A percentile compares a stretch with the other conserved stretches of the same genome.
Conservation (phyloP, 2,888 invertebrate species). For the Tinea pellionella region DNA sequence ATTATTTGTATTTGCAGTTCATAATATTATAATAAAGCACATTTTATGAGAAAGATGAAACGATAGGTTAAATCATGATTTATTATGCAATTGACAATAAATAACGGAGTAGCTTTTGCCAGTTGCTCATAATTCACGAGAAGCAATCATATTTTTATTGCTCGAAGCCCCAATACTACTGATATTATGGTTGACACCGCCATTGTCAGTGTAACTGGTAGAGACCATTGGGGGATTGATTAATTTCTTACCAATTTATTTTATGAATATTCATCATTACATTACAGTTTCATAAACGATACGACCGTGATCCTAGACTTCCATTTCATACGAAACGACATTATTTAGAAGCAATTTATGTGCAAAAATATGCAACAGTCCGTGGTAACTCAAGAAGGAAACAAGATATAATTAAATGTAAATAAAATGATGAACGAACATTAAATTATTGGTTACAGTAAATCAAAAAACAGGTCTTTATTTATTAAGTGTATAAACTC, state of each 20-base stretch:
- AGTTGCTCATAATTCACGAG: constrained; percentile 26
- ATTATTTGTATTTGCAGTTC: not conserved
- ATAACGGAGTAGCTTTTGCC: constrained; percentile 17
- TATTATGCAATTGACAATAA: constrained; percentile 1
- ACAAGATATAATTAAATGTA: not conserved
- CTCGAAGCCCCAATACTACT: constrained; percentile 21
- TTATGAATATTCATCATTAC: not conserved
- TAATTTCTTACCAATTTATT: not conserved
- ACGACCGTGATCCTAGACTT: not conserved
- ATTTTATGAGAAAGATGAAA: constrained; percentile 10
- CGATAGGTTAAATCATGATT: constrained; percentile 9
- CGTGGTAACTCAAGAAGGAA: not conserved
- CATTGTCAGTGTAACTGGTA: constrained; percentile 19
- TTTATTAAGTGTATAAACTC: not conserved
- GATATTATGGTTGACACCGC: constrained; percentile 24
- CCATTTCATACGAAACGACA: too few species aligned
- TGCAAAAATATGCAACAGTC: not conserved
- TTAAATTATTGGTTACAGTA: not conserved
- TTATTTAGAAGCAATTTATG: not conserved
- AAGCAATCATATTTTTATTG: constrained; percentile 26
- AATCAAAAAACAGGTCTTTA: not conserved
- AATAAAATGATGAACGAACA: not conserved
- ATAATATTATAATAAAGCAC: not conserved
- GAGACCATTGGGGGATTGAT: not conserved
- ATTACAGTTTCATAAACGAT: not conserved